Percentiles rank a stretch among this genome's conserved stretches.
Conservation (phyloP, 2,113 vertebrate species). For the Girardinichthys multiradiatus region DNA sequence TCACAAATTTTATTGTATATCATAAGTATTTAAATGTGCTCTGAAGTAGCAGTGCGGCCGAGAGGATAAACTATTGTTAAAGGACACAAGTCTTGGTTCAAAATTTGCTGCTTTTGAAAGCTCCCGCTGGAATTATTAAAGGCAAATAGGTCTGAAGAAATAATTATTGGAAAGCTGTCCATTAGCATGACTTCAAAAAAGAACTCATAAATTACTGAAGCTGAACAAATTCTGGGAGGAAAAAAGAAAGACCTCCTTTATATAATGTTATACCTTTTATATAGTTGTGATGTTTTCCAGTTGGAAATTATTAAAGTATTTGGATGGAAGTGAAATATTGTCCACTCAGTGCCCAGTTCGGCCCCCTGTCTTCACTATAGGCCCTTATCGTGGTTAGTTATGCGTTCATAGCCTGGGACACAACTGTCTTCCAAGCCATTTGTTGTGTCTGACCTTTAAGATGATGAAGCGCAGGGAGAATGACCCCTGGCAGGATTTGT, state of each 20-base stretch:
- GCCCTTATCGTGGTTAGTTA: conserved; percentile 47
- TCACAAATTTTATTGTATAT: conserved; percentile 29
- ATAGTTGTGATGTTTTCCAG: neutral
- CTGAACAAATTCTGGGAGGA: neutral
- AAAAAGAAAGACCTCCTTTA: neutral
- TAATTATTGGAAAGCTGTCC: conserved; percentile 3
- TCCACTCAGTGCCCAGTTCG: conserved; percentile 25
- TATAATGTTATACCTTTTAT: neutral
- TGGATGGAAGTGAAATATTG: conserved; percentile 4
- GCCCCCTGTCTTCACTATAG: conserved; percentile 24
- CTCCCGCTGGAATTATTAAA: neutral
- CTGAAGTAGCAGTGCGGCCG: conserved; percentile 43
- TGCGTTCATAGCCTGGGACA: conserved; percentile 53
- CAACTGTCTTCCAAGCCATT: conserved; percentile 71
- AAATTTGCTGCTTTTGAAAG: conserved; percentile 28
- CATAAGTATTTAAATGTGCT: conserved; percentile 52
- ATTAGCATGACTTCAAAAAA: neutral
- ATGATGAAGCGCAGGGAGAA: conserved; percentile 73
- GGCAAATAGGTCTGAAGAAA: neutral
- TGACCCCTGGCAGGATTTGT: conserved; percentile 76
- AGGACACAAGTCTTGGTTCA: conserved; percentile 49
- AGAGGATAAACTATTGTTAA: conserved; percentile 32
- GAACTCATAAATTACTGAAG: conserved; percentile 1
- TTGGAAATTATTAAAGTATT: neutral
- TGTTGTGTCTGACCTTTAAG: conserved; percentile 79